Percentiles rank a stretch among this genome's conserved stretches.
Evolutionary conservation across 2,888 invertebrate genomes (phyloP).

Genomic region (Plebejus melissa): DNA sequence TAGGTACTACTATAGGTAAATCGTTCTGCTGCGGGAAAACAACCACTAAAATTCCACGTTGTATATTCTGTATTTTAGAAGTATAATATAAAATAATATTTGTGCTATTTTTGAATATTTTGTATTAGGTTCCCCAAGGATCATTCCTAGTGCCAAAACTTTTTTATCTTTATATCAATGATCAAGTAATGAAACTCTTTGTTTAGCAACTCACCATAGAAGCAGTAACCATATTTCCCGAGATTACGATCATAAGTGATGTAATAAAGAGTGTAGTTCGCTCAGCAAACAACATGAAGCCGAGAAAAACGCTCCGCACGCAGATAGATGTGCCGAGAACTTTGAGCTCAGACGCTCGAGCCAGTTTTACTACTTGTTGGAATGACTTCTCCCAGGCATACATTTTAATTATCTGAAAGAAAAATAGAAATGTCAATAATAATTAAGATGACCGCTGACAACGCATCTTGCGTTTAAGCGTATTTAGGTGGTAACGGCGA

Average conservation of each 20-base stretch:
- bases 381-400: conserved; percentile 96
- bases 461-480: neutral
- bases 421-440: conserved; percentile 2
- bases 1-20: no score
- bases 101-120: neutral
- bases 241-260: conserved; percentile 55
- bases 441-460: neutral
- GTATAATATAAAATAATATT: neutral
- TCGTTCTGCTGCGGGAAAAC: no score
- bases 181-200: neutral
- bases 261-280: conserved; percentile 85
- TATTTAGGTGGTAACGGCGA: neutral
- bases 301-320: conserved; percentile 82
- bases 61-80: neutral
- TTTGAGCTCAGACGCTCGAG: conserved; percentile 77
- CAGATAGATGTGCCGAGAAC: conserved; percentile 79
- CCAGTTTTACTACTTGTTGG: conserved; percentile 81
- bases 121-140: neutral
- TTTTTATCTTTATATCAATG: neutral
- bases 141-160: neutral
- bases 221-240: conserved; percentile 58
- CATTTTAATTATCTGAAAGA: conserved; percentile 91
- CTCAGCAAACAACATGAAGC: conserved; percentile 86
- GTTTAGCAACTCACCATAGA: conserved; percentile 50
- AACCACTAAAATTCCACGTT: no score